A percentile compares a stretch with the other conserved stretches of the same genome.
phyloP scores from a whole-genome alignment of 2,888 invertebrate genomes.

The Linhomoeus sp. region DNA sequence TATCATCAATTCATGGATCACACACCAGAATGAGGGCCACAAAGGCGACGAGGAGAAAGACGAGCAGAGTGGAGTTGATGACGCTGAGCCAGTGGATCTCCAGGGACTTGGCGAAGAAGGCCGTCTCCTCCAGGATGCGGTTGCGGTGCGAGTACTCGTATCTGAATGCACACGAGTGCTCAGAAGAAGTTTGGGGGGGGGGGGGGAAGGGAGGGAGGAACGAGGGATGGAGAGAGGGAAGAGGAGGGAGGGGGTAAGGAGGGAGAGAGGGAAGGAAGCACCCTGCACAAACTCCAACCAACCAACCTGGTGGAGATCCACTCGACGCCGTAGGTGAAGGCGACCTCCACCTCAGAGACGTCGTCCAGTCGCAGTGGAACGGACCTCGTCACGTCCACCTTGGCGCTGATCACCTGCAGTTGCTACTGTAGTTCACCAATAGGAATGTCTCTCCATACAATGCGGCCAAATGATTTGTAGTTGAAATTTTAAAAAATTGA shows the following conservation, averaged over 20 bases:
- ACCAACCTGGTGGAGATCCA: conserved; percentile 33
- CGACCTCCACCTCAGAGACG: conserved; percentile 24
- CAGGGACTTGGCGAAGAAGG: conserved; percentile 34
- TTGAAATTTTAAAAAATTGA: no score
- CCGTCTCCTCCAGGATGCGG: conserved; percentile 14
- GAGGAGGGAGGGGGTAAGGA: no score
- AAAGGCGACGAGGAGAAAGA: conserved; percentile 35
- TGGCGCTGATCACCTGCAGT: conserved; percentile 32
- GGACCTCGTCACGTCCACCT: conserved; percentile 32
- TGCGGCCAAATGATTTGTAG: no score
- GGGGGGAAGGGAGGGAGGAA: no score
- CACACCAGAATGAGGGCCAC: conserved; percentile 36
- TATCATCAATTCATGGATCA: background rate
- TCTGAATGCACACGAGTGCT: background rate
- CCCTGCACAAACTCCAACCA: no score
- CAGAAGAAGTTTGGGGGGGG: no score
- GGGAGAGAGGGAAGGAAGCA: background rate
- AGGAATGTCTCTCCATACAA: no score
- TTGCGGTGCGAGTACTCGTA: no score
- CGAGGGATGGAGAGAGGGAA: no score
- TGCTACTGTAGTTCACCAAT: no score
- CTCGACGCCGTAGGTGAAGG: conserved; percentile 34
- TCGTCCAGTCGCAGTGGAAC: conserved; percentile 28
- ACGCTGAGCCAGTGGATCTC: conserved; percentile 39
- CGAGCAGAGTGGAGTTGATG: conserved; percentile 36